Conservation (phyloP, 2,888 invertebrate genomes). For the Drosophila formosana region DNA sequence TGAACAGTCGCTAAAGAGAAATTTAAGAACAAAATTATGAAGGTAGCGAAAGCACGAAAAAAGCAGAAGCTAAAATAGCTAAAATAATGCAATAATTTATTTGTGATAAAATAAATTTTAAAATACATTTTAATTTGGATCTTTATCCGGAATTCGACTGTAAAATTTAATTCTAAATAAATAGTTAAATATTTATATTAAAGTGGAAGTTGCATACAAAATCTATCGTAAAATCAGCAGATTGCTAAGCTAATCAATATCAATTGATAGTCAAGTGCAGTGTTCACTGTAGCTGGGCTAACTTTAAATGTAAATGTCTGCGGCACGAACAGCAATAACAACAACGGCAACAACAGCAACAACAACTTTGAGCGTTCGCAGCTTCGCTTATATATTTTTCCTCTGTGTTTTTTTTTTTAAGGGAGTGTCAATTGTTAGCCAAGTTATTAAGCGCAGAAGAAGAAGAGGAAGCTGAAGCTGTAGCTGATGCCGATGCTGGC, state of each 20-base stretch:
- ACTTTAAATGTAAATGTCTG: slow-evolving; percentile 64
- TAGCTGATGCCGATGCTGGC: slow-evolving; percentile 33
- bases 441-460: slow-evolving; percentile 75
- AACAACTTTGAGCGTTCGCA: slow-evolving; percentile 44
- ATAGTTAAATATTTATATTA: too few species aligned
- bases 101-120: too few species aligned
- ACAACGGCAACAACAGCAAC: slow-evolving; percentile 42
- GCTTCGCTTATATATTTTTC: slow-evolving; percentile 35
- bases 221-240: too few species aligned
- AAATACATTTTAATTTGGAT: too few species aligned
- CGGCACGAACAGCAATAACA: slow-evolving; percentile 50
- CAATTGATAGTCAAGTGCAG: background rate
- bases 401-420: slow-evolving; percentile 62
- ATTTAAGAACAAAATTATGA: background rate
- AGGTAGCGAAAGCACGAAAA: background rate
- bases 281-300: slow-evolving; percentile 45
- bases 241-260: background rate
- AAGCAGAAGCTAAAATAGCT: background rate
- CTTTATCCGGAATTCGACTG: too few species aligned
- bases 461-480: slow-evolving; percentile 45
- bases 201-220: too few species aligned
- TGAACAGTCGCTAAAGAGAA: slow-evolving; percentile 35
- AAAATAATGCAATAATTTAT: too few species aligned
- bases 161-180: too few species aligned
- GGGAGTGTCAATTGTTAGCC: slow-evolving; percentile 83